Conservation (phyloP, 2,797 vertebrate genomes). For the Hipposideros larvatus region DNA sequence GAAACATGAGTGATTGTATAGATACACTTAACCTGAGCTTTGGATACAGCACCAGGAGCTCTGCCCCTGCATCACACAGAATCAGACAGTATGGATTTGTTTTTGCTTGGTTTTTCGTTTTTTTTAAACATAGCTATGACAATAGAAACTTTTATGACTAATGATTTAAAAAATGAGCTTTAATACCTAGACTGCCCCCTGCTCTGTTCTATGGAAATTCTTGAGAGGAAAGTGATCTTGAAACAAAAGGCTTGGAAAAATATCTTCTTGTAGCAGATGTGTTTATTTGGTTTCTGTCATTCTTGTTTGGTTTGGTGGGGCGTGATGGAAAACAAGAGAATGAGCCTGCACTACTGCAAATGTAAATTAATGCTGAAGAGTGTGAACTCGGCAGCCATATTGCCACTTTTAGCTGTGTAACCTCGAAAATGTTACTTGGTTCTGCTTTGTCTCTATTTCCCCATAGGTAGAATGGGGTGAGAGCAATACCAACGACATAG, state of each 20-base stretch:
- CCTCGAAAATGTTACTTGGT: not conserved
- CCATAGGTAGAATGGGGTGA: not conserved
- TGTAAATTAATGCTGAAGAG: not conserved
- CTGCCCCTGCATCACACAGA: not conserved
- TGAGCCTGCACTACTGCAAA: not conserved
- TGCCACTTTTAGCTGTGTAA: not conserved
- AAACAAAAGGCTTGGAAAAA: not conserved
- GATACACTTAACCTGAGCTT: slow-evolving; percentile 8
- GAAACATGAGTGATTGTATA: slow-evolving; percentile 29
- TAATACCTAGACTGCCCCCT: not conserved
- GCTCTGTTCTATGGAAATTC: not conserved
- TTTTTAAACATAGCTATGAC: slow-evolving; percentile 38
- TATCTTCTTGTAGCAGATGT: not conserved
- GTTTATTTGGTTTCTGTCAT: not conserved
- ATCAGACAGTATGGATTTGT: not conserved
- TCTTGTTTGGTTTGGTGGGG: not conserved
- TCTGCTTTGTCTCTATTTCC: not conserved
- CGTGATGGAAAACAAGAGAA: not conserved
- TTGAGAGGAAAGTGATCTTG: not conserved
- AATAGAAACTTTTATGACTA: not conserved
- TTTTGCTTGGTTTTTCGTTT: not conserved
- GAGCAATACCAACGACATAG: not conserved
- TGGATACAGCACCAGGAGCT: not conserved
- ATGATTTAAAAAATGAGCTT: slow-evolving; percentile 47
- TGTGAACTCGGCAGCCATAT: not conserved